Base-by-base conservation (phyloP, 2,797 vertebrate genomes). In the Arnoldichthys spilopterus region DNA sequence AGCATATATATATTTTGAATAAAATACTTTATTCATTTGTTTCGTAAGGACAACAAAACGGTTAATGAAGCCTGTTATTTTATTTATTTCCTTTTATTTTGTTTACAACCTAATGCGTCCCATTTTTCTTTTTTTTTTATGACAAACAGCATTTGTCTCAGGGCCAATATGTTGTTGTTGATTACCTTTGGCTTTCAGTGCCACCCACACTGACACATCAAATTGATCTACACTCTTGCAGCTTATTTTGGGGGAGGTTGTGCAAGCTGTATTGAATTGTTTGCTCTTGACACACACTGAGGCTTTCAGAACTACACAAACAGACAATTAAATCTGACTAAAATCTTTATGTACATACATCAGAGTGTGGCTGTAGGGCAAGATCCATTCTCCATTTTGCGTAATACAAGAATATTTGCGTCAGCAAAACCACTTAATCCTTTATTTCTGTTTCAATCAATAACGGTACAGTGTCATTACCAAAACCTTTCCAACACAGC, bases 281-380 rank as follows among this genome's bases (percentile, higher is more conserved):
- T 84, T 84, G 79, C 45, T 76, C 61, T 51, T 40, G 56, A 53
- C 45, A 72, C 69, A 77, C 74, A 76, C 0, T 47, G 37, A 71
- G 26, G 13, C 40, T 61, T 45, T 53, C 24, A 40, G 45, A 32
- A 54, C 12, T 59, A 67, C 56, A 18, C 7, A 2, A 32, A 77
- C n/a, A 73, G 72, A 75, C 67, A 75, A 77, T 58, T 58, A 40
- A 5, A 13, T 37, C 54, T 59, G 62, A 22, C 68, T 71, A 77
- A 84, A 87, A 87, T 85, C 81, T 77, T 77, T 82, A 87, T 11
- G 76, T 84, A 83, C 67, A 87, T 85, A 84, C 47, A 72, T 34
- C 22, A 73, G 63, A 72, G 63, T 77, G 37, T 79, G 40, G 26
- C 30, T 13, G 40, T 20, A 67, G 61, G 74, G 74, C 64, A 28